Evolutionary conservation across 2,113 vertebrate species (phyloP), one percentile per base, ranked within the genome.

Genomic region (Gobiocypris rarus): DNA sequence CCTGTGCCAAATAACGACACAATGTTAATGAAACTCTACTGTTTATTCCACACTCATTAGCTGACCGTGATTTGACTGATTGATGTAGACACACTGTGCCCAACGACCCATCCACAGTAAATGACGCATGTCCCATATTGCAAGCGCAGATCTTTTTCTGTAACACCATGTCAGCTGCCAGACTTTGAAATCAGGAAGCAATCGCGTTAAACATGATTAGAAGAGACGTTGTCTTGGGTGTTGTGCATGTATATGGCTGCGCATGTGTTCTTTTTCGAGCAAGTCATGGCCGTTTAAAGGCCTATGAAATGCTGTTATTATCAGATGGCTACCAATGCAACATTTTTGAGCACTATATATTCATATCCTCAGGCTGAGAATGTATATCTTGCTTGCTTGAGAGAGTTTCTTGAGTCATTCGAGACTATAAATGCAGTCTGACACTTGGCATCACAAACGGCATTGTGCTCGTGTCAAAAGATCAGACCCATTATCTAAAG

Each of bases 1-100:
- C 15, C 73, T 31, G 2, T 26, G 31, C 69, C 76, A 86, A 81
- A 83, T 81, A 86, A 67, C 48, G 50, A 54, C 24, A 14, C 9
- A 43, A 14, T 54, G 5, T 48, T 86, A 74, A 79, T 74, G 81
- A 86, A 63, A 50, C 38, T 58, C 8, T 50, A n/a, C 48, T 77
- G 80, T 67, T 77, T 43, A 75, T 52, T 22, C 31, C n/a, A 31
- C 67, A 77, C 83, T 75, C 75, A 71, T 83, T 78, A 86, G 63
- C 63, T 19, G 63, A 63, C 22, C 50, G 9, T 1, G 4, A 31
- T 70, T 11, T 80, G 34, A 83, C 75, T 83, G 85, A 79, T 63
- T 74, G 70, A 83, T 73, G 75, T 63, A 63, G 85, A 80, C 81
- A 74, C 3, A 17, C 24, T 75, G 84, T 48, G 75, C 73, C 67